Percentiles rank a stretch among this genome's conserved stretches.
phyloP scores from a whole-genome alignment of 2,888 invertebrate species.

The Slavum lentiscoides region DNA sequence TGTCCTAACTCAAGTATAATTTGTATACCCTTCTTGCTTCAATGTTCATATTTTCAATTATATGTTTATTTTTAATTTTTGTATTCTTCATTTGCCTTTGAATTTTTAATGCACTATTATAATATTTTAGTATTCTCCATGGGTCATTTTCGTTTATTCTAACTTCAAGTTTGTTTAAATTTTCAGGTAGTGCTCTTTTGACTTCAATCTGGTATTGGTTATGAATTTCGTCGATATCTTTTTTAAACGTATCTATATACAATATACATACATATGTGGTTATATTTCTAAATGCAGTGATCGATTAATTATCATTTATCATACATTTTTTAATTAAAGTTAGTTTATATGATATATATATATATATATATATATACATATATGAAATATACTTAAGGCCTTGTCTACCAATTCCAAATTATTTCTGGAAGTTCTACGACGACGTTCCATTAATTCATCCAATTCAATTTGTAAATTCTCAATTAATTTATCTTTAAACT shows the following conservation, averaged over 20 bases:
- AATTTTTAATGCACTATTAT: neutral
- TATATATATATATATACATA: neutral
- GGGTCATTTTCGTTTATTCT: neutral
- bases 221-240: slow-evolving; percentile 9
- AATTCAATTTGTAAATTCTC: slow-evolving; percentile 13
- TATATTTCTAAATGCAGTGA: no score
- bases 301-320: no score
- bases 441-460: neutral
- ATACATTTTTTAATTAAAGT: neutral
- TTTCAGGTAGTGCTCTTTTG: neutral
- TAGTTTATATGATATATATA: no score
- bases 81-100: neutral
- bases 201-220: neutral
- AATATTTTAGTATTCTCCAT: slow-evolving; percentile 19
- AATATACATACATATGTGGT: no score
- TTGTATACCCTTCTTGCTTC: slow-evolving; percentile 2
- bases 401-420: slow-evolving; percentile 7
- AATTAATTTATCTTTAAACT: slow-evolving; percentile 18
- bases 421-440: neutral
- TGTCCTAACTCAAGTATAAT: no score
- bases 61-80: neutral
- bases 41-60: neutral
- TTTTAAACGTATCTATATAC: slow-evolving; percentile 7
- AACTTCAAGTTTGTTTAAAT: neutral
- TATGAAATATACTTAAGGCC: neutral